A percentile compares a stretch with the other conserved stretches of the same genome.
Evolutionary conservation across 2,888 invertebrate species (phyloP).

Genomic region (Leptopilina drosophilae): DNA sequence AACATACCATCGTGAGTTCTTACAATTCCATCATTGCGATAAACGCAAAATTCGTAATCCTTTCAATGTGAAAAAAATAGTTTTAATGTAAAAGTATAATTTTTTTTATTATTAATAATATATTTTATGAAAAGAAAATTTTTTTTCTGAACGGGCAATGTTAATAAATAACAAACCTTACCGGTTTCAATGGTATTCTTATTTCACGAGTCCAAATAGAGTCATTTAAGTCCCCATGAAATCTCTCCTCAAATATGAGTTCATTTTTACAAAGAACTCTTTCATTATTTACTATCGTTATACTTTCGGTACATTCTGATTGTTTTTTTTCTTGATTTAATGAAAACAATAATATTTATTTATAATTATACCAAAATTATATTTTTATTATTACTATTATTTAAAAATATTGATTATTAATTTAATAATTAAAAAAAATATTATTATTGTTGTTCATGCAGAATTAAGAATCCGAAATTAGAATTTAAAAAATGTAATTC

Average conservation of each 20-base stretch:
- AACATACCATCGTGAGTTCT: conserved; percentile 62
- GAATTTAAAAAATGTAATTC: no score
- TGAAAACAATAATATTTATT: not conserved
- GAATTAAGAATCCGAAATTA: no score
- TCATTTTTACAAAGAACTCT: conserved; percentile 42
- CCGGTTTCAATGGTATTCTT: conserved; percentile 66
- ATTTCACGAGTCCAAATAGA: conserved; percentile 65
- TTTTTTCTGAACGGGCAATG: no score
- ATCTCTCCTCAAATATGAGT: conserved; percentile 81
- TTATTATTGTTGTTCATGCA: no score
- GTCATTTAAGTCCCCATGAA: conserved; percentile 71
- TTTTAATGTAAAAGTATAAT: no score
- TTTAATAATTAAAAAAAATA: no score
- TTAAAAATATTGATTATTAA: no score
- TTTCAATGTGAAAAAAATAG: conserved; percentile 43
- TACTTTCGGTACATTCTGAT: conserved; percentile 45
- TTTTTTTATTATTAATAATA: no score
- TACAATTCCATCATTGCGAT: conserved; percentile 64
- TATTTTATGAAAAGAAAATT: no score
- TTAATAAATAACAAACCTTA: conserved; percentile 53
- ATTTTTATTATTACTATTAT: no score
- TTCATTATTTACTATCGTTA: conserved; percentile 46
- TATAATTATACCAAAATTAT: no score
- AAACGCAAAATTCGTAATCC: conserved; percentile 74
- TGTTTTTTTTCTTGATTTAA: not conserved